phyloP scores from a whole-genome alignment of 2,113 vertebrate species.

The Erpornis zantholeuca region DNA sequence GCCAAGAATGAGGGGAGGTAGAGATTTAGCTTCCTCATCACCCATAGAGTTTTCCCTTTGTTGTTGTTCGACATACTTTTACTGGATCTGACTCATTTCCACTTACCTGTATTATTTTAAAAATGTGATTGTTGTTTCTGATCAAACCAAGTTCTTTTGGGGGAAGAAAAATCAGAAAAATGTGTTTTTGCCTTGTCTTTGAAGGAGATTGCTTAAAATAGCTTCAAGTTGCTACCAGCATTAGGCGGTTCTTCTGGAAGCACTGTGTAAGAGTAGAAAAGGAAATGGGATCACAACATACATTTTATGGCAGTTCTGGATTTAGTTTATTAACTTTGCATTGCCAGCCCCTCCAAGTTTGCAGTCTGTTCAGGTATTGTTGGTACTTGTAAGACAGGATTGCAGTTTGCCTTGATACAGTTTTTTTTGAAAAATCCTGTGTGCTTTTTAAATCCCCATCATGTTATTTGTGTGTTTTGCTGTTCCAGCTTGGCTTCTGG shows the following conservation, averaged over 20 bases:
- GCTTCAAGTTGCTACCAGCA: background rate
- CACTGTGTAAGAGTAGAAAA: slow-evolving; percentile 11
- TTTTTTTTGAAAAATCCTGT: background rate
- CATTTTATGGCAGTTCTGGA: slow-evolving; percentile 33
- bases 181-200: background rate
- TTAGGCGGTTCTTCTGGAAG: slow-evolving; percentile 32
- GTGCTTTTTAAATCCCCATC: background rate
- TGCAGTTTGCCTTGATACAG: background rate
- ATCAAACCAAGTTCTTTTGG: background rate
- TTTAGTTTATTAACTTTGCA: slow-evolving; percentile 31
- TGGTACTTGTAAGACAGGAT: background rate
- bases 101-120: background rate
- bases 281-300: slow-evolving; percentile 53
- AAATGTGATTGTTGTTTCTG: background rate
- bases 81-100: background rate
- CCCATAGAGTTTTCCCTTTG: background rate
- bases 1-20: background rate
- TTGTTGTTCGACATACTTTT: background rate
- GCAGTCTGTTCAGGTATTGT: background rate
- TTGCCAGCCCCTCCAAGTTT: background rate
- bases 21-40: background rate
- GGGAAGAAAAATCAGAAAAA: background rate
- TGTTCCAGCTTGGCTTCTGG: background rate
- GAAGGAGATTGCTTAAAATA: slow-evolving; percentile 1
- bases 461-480: background rate